Evolutionary conservation across 1,140 invertebrate species (phyloP).

Genomic region (Plutomurus gul): DNA sequence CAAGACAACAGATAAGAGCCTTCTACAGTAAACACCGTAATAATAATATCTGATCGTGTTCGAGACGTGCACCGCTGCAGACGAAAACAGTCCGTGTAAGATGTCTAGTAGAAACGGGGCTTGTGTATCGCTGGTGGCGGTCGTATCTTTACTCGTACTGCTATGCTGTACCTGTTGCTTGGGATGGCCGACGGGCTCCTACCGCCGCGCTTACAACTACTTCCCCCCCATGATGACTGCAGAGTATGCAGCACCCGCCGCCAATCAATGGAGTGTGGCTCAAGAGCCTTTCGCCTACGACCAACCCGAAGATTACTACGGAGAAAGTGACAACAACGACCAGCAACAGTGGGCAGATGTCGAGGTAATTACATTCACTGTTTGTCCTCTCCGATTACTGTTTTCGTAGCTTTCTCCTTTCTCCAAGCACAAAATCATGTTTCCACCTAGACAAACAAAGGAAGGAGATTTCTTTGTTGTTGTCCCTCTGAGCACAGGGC

Average conservation of each 20-base stretch:
- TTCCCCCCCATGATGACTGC: constrained; percentile 20
- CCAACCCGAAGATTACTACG: constrained; percentile 18
- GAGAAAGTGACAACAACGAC: neutral
- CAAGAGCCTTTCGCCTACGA: constrained; percentile 32
- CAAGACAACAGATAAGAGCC: too few relatives aligned
- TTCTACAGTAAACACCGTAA: too few relatives aligned
- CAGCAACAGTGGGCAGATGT: neutral
- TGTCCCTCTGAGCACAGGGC: too few relatives aligned
- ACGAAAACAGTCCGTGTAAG: too few relatives aligned
- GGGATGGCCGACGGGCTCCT: neutral
- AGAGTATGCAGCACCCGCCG: neutral
- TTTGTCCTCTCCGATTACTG: neutral
- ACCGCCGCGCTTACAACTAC: constrained; percentile 36
- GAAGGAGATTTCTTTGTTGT: too few relatives aligned
- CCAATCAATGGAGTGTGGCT: constrained; percentile 42
- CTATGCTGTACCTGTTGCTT: constrained; percentile 35
- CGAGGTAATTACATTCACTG: neutral
- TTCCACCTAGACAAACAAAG: neutral
- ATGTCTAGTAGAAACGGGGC: too few relatives aligned
- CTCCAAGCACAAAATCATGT: neutral
- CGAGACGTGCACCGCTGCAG: too few relatives aligned
- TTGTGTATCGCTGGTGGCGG: neutral
- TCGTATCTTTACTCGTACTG: neutral
- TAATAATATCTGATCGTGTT: too few relatives aligned
- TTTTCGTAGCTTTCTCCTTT: neutral